Evolutionary conservation across 1,140 invertebrate species (phyloP).

Genomic region (Maniola jurtina): DNA sequence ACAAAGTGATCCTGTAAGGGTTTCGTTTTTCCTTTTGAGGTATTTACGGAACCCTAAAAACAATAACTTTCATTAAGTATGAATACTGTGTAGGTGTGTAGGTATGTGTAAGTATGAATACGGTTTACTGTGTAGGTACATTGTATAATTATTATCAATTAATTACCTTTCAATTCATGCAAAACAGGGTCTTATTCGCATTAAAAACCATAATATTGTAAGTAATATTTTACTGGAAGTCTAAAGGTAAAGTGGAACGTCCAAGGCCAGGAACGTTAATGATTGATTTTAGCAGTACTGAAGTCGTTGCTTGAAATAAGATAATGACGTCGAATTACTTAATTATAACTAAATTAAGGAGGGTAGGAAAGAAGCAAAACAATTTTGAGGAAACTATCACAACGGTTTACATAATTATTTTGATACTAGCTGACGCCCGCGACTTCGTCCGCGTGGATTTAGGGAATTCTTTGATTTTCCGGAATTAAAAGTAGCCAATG

Average conservation of each 20-base stretch:
- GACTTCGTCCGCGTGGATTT: no score
- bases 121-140: no score
- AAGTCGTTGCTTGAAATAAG: constrained; percentile 5
- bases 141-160: no score
- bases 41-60: no score
- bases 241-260: background rate
- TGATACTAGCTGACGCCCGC: no score
- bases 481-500: no score
- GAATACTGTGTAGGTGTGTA: no score
- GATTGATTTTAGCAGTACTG: constrained; percentile 8
- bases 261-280: constrained; percentile 2
- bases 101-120: no score
- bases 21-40: no score
- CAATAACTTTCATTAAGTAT: no score
- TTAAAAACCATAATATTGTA: background rate
- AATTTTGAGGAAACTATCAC: background rate
- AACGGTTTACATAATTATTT: background rate
- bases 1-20: no score
- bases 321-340: background rate
- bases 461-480: no score
- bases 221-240: constrained; percentile 1
- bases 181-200: background rate
- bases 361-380: background rate
- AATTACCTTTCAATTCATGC: background rate
- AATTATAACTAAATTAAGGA: background rate